Conservation (phyloP, 2,888 invertebrate genomes). For the Drosophila atripex region DNA sequence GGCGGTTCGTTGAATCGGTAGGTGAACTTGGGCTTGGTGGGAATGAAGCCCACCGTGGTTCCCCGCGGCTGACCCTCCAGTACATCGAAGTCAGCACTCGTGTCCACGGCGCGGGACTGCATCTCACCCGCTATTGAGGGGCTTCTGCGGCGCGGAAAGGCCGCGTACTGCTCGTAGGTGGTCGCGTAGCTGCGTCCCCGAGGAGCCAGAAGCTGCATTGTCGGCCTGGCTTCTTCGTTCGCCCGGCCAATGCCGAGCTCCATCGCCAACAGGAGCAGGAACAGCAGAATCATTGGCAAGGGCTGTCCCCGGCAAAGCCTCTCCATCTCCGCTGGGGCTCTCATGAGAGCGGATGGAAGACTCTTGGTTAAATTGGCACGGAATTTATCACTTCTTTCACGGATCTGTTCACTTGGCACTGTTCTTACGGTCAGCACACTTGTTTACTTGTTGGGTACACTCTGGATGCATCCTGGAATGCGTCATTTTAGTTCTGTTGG, state of each 20-base stretch:
- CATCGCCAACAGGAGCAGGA: constrained; percentile 40
- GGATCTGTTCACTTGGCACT: constrained; percentile 45
- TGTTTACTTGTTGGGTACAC: constrained; percentile 28
- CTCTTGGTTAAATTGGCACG: constrained; percentile 27
- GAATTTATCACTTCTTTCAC: constrained; percentile 27
- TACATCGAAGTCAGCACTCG: constrained; percentile 93
- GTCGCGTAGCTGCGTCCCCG: constrained; percentile 72
- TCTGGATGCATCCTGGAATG: constrained; percentile 23
- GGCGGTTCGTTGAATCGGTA: constrained; percentile 97
- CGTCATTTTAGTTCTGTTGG: constrained; percentile 48
- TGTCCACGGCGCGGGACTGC: constrained; percentile 95
- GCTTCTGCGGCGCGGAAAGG: constrained; percentile 82
- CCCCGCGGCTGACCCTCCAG: constrained; percentile 93
- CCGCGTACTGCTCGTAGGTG: constrained; percentile 78
- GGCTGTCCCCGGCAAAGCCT: constrained; percentile 10
- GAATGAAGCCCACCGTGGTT: constrained; percentile 93
- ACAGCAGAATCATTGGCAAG: constrained; percentile 5
- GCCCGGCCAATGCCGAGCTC: constrained; percentile 14
- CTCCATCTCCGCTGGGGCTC: constrained; percentile 53
- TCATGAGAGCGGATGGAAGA: constrained; percentile 36
- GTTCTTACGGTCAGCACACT: constrained; percentile 50
- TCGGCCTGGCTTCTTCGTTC: constrained; percentile 21
- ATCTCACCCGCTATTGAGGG: constrained; percentile 86
- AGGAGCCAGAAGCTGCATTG: constrained; percentile 51
- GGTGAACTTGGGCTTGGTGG: constrained; percentile 93